phyloP scores from a whole-genome alignment of 2,113 vertebrate genomes.

The Perca schrenkii region DNA sequence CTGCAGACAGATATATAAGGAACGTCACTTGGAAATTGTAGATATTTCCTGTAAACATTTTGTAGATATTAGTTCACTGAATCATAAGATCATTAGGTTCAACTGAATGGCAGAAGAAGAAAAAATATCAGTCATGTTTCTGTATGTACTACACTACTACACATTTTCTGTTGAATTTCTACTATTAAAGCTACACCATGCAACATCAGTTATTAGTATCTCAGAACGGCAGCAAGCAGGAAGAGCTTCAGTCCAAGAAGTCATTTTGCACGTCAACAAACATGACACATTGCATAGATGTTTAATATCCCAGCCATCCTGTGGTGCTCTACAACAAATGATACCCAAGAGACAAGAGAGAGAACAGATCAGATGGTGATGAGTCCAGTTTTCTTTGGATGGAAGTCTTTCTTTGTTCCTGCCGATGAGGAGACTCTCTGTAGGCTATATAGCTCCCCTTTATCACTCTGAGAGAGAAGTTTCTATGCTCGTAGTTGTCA shows the following conservation, averaged over 20 bases:
- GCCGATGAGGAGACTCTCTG: not conserved
- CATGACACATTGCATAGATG: not conserved
- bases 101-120: too few species aligned
- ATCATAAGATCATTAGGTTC: too few species aligned
- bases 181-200: not conserved
- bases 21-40: not conserved
- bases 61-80: too few species aligned
- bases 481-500: not conserved
- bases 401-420: not conserved
- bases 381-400: constrained; percentile 5
- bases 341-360: not conserved
- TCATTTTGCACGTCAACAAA: not conserved
- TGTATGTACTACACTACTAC: too few species aligned
- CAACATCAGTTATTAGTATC: not conserved
- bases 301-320: not conserved
- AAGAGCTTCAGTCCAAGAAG: constrained; percentile 16
- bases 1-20: constrained; percentile 50
- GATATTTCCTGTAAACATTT: not conserved
- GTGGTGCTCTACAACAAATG: constrained; percentile 3
- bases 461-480: constrained; percentile 1
- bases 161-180: not conserved
- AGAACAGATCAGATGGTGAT: not conserved
- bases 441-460: constrained; percentile 17
- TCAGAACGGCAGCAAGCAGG: not conserved
- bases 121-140: not conserved